Evolutionary conservation across 2,888 invertebrate species (phyloP).

Genomic region (Argyresthia goedartella): DNA sequence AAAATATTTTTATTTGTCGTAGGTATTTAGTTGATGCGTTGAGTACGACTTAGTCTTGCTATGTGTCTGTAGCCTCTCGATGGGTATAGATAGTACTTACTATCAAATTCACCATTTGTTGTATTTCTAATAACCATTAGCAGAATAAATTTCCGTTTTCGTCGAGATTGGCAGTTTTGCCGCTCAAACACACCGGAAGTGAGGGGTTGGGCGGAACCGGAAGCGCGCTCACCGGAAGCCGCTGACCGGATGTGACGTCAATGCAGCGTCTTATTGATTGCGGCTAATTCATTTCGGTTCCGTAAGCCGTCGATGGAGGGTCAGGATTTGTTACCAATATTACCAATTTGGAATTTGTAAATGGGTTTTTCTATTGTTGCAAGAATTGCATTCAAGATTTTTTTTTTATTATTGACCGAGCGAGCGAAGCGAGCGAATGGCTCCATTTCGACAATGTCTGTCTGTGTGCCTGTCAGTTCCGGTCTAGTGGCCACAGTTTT

Average conservation of each 20-base stretch:
- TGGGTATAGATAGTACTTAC: neutral
- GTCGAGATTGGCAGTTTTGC: neutral
- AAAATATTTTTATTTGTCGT: no score
- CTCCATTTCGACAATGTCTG: no score
- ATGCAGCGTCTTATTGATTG: conserved; percentile 44
- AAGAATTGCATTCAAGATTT: neutral
- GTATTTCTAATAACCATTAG: neutral
- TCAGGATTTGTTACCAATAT: neutral
- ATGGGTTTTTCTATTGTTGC: neutral
- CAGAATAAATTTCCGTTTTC: neutral
- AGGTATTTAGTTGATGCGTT: no score
- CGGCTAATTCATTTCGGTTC: conserved; percentile 36
- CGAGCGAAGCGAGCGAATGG: no score
- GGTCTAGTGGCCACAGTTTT: no score
- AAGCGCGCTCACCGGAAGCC: conserved; percentile 29
- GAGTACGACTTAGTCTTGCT: no score
- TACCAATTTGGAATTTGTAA: neutral
- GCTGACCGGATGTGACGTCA: conserved; percentile 39
- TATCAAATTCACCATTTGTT: neutral
- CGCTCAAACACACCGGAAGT: conserved; percentile 24
- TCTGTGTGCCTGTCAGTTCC: no score
- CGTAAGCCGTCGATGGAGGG: conserved; percentile 5
- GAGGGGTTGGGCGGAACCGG: conserved; percentile 28
- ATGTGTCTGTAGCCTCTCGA: no score
- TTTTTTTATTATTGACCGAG: no score